These are phyloP conservation scores for Platycheirus rosarum DNA, from an alignment of 2,888 invertebrate species.

Conservation along the genomic window DNA sequence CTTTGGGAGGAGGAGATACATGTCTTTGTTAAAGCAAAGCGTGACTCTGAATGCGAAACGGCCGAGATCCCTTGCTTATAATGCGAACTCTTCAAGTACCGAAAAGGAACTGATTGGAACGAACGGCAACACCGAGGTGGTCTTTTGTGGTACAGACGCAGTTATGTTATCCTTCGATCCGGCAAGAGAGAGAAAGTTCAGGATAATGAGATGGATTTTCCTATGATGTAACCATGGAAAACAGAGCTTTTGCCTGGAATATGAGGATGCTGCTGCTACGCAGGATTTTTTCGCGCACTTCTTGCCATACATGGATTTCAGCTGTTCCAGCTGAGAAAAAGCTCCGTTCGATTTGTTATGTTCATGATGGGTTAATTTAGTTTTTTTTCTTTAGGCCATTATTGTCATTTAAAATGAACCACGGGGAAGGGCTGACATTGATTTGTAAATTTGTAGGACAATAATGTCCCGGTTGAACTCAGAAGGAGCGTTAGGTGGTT, in stretches of 20 bases:
- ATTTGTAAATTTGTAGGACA: neutral
- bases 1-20: neutral
- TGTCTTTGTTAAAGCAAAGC: conserved; percentile 34
- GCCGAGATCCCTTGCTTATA: conserved; percentile 35
- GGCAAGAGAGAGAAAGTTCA: conserved; percentile 59
- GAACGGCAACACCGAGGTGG: conserved; percentile 19
- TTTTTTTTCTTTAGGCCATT: too few relatives aligned
- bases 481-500: too few relatives aligned
- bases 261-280: conserved; percentile 60
- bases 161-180: conserved; percentile 9
- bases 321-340: conserved; percentile 31
- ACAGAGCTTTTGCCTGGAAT: conserved; percentile 49
- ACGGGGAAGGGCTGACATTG: neutral
- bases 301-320: conserved; percentile 39
- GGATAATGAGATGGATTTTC: conserved; percentile 32
- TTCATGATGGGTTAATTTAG: conserved; percentile 26
- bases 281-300: conserved; percentile 67
- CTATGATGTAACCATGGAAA: conserved; percentile 67
- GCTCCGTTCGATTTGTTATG: conserved; percentile 21
- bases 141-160: conserved; percentile 50
- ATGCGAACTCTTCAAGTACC: conserved; percentile 67
- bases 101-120: conserved; percentile 68
- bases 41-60: conserved; percentile 57
- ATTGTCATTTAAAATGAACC: neutral
- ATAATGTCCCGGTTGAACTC: neutral